Percentiles rank a stretch among this genome's conserved stretches.
phyloP scores from a whole-genome alignment of 2,797 vertebrate genomes.

The Arrhamphus sclerolepis region DNA sequence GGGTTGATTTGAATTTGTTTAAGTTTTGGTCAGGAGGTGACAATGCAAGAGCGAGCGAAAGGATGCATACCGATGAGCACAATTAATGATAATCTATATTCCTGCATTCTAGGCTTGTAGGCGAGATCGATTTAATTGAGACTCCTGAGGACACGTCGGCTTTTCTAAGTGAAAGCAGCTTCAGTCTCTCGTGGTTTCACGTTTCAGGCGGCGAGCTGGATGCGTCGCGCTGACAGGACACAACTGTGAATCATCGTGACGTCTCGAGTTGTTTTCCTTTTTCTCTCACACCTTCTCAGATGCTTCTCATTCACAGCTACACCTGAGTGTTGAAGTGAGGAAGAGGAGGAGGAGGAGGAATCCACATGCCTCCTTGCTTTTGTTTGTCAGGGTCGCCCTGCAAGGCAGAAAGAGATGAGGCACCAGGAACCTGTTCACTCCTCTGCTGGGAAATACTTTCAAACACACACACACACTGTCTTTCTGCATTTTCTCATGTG shows the following conservation, averaged over 20 bases:
- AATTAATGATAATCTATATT: constrained; percentile 21
- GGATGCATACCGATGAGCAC: constrained; percentile 9
- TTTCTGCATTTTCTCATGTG: constrained; percentile 43
- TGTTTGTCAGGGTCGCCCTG: constrained; percentile 60
- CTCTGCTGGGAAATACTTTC: constrained; percentile 17
- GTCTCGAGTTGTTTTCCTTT: constrained; percentile 34
- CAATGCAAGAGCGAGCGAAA: constrained; percentile 9
- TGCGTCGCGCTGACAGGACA: background rate
- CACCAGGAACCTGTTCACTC: constrained; percentile 44
- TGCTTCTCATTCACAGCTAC: constrained; percentile 34
- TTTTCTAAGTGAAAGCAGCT: constrained; percentile 2
- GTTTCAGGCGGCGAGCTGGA: constrained; percentile 6
- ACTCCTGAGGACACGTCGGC: constrained; percentile 14
- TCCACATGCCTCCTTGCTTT: constrained; percentile 30
- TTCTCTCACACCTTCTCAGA: constrained; percentile 35
- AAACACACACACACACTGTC: constrained; percentile 38
- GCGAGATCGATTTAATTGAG: constrained; percentile 26
- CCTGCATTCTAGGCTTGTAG: constrained; percentile 22
- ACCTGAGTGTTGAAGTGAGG: background rate
- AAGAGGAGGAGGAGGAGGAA: constrained; percentile 16
- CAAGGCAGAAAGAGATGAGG: constrained; percentile 55
- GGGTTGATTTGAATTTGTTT: background rate
- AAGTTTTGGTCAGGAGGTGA: background rate
- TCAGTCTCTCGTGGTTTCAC: background rate
- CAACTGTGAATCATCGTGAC: constrained; percentile 22